Base-by-base conservation (phyloP, 2,888 invertebrate genomes). In the Stenolophus ochropezus region DNA sequence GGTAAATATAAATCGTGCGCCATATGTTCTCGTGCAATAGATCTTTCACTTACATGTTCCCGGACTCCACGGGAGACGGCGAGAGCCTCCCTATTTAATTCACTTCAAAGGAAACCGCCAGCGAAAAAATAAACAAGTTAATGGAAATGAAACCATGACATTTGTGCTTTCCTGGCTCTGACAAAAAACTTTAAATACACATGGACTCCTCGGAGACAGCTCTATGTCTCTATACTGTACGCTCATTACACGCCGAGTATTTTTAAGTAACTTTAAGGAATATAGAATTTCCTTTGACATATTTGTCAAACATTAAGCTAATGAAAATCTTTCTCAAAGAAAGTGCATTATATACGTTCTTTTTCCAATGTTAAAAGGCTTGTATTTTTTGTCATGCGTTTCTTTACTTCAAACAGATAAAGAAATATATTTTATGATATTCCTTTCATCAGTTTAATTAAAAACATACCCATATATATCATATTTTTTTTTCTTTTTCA, bases 131-230 rank as follows among this genome's bases (percentile, higher is more conserved):
- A 80, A 80, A 71, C 73, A 80, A 73, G 56, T 73, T 80, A 80
- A 80, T 80, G 80, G 80, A 80, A 80, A 73, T 58, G 80, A 73
- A 80, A 80, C 73, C 73, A 47, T 53, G 80, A 80, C 80, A 73
- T 77, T 77, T 77, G 77, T 77, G 76, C 69, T 73, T 51, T 80
- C 53, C 33, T 56, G 56, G 27, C 42, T 49, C 56, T 73, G 73
- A 73, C 73, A 73, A 73, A 73, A 73, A 73, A 73, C 73, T 73
- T 73, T 49, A 73, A 73, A 73, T 33, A 73, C 49, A 73, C 73
- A 73, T 47, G 49, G 33, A 42, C 8, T 27, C 3, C 65, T 69
- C 18, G 33, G 21, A 56, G 61, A 61, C 61, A 25, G n/a, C 11
- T 65, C 61, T 25, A 16, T 27, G 61, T 20, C 61, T 27, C 18